phyloP scores from a whole-genome alignment of 2,797 vertebrate genomes.

The Hipposideros larvatus region DNA sequence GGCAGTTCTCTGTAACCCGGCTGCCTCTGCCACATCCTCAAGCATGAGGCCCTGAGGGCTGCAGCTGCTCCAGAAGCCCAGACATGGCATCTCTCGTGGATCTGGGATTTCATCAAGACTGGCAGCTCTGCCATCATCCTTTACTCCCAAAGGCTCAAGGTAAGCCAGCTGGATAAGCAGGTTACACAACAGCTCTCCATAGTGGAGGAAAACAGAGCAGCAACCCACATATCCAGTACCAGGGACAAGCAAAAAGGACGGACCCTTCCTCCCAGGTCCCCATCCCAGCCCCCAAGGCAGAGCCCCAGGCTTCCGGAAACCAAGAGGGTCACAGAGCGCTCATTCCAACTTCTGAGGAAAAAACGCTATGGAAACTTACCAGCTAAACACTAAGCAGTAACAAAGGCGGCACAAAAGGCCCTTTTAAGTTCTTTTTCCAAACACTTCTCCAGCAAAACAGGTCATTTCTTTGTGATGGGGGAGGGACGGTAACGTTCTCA shows the following conservation, averaged over 20 bases:
- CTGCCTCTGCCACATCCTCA: no score
- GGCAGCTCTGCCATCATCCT: neutral
- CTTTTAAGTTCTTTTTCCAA: conserved; percentile 47
- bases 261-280: neutral
- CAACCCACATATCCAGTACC: neutral
- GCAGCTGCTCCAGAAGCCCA: neutral
- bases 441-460: neutral
- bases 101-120: neutral
- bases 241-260: neutral
- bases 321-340: neutral
- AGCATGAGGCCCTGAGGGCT: neutral
- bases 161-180: neutral
- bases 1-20: neutral
- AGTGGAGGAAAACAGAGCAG: neutral
- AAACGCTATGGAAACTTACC: conserved; percentile 1
- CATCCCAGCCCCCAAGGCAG: neutral
- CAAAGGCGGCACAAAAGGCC: conserved; percentile 16
- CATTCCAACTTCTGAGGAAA: neutral
- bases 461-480: neutral
- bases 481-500: neutral
- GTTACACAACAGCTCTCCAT: neutral
- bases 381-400: conserved; percentile 8
- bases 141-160: neutral
- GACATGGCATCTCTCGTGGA: neutral
- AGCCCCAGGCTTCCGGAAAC: neutral